Conservation (phyloP, 2,888 invertebrate genomes). For the Zygothrica quintamaculata region DNA sequence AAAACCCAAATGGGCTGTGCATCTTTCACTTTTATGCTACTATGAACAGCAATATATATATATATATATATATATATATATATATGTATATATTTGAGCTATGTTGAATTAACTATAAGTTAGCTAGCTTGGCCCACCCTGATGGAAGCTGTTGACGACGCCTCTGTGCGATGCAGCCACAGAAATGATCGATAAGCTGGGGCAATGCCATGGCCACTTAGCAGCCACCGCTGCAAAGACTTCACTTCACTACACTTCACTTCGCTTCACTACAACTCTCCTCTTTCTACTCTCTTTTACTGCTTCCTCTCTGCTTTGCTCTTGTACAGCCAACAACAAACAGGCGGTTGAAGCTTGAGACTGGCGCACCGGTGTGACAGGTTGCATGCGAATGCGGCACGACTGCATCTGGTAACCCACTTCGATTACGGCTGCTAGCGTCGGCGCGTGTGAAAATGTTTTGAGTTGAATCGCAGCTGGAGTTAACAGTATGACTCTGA, state of each 20-base stretch:
- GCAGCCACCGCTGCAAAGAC: slow-evolving; percentile 26
- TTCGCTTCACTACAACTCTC: not conserved
- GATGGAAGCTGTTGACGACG: slow-evolving; percentile 38
- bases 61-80: too few relatives aligned
- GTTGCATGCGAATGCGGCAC: slow-evolving; percentile 77
- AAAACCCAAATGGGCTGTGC: slow-evolving; percentile 20
- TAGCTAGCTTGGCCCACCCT: not conserved
- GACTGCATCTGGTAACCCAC: slow-evolving; percentile 78
- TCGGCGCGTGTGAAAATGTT: slow-evolving; percentile 69
- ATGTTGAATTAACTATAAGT: slow-evolving; percentile 17
- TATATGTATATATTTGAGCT: too few relatives aligned
- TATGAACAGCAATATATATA: too few relatives aligned
- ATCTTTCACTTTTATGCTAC: slow-evolving; percentile 70
- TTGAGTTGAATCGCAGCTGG: slow-evolving; percentile 33
- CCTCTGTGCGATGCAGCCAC: slow-evolving; percentile 45
- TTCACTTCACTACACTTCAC: too few relatives aligned
- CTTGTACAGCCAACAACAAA: not conserved
- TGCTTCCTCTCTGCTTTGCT: not conserved
- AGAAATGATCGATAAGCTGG: slow-evolving; percentile 68
- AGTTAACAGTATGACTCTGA: not conserved
- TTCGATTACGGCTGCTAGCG: slow-evolving; percentile 66
- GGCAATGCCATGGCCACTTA: slow-evolving; percentile 74
- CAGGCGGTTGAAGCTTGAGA: slow-evolving; percentile 11
- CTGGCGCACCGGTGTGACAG: slow-evolving; percentile 68
- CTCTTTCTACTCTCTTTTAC: not conserved